Evolutionary conservation across 2,888 invertebrate species (phyloP).

Genomic region (Agonopterix subpropinquella): DNA sequence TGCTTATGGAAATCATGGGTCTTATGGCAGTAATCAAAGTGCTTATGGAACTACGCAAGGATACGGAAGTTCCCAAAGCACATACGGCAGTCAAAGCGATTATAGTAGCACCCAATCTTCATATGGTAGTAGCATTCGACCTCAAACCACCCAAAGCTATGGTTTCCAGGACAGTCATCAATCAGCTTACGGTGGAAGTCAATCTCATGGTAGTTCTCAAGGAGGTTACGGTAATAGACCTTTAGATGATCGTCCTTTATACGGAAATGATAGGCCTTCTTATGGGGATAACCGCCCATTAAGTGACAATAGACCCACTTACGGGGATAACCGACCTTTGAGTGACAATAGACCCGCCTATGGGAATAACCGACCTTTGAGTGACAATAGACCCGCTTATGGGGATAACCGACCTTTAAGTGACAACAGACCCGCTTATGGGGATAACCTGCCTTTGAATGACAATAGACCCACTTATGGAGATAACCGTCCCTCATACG

Average conservation of each 20-base stretch:
- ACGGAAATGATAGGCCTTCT: conserved; percentile 16
- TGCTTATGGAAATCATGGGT: conserved; percentile 6
- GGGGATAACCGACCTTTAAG: conserved; percentile 4
- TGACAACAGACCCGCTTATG: conserved; percentile 1
- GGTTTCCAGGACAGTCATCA: not conserved
- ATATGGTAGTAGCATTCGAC: not conserved
- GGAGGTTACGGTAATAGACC: conserved; percentile 18
- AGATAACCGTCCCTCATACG: not conserved
- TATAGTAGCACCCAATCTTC: conserved; percentile 2
- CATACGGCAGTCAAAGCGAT: conserved; percentile 10
- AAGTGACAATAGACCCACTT: conserved; percentile 12
- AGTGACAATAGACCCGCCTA: conserved; percentile 11
- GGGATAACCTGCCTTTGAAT: not conserved
- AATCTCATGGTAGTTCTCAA: conserved; percentile 12
- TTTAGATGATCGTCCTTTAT: conserved; percentile 11
- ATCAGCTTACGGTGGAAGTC: conserved; percentile 5
- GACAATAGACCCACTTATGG: conserved; percentile 8
- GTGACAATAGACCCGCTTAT: conserved; percentile 6
- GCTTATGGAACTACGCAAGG: conserved; percentile 12
- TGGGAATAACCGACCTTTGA: conserved; percentile 8
- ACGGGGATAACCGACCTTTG: conserved; percentile 11
- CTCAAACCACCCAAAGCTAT: not conserved
- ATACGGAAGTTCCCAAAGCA: conserved; percentile 8
- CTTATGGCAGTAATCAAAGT: conserved; percentile 7
- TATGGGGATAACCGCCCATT: conserved; percentile 12